Percentiles rank a stretch among this genome's conserved stretches.
These are phyloP conservation scores for Nyctalus aviator DNA, from an alignment of 2,797 vertebrate genomes.

Conservation along the genomic window DNA sequence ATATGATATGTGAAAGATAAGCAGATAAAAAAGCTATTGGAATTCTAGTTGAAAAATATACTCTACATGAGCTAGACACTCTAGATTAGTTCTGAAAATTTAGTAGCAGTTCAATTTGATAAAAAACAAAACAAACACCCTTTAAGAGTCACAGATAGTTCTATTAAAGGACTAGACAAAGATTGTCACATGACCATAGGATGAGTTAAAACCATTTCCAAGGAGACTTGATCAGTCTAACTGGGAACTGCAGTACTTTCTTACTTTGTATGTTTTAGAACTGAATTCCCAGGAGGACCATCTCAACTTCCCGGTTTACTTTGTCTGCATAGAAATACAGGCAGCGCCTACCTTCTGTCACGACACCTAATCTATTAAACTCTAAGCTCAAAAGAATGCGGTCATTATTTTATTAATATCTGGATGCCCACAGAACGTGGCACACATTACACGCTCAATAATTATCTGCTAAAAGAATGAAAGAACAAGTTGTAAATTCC, in stretches of 20 bases:
- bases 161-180: not conserved
- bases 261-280: not conserved
- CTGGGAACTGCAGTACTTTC: not conserved
- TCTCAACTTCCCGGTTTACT: slow-evolving; percentile 4
- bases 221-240: not conserved
- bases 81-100: slow-evolving; percentile 11
- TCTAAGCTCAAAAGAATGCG: not conserved
- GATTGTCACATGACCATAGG: not conserved
- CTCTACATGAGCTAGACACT: not conserved
- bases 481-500: not conserved
- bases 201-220: slow-evolving; percentile 23
- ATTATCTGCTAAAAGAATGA: not conserved
- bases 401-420: slow-evolving; percentile 15
- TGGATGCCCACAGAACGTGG: not conserved
- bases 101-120: not conserved
- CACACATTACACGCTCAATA: not conserved
- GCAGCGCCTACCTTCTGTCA: not conserved
- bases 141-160: not conserved
- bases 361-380: not conserved
- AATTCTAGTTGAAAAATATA: not conserved
- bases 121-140: not conserved
- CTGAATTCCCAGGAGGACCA: not conserved
- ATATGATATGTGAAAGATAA: not conserved
- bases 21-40: not conserved
- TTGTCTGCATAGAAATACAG: not conserved